Evolutionary conservation across 2,113 vertebrate genomes (phyloP).

Genomic region (Centropus bengalensis): DNA sequence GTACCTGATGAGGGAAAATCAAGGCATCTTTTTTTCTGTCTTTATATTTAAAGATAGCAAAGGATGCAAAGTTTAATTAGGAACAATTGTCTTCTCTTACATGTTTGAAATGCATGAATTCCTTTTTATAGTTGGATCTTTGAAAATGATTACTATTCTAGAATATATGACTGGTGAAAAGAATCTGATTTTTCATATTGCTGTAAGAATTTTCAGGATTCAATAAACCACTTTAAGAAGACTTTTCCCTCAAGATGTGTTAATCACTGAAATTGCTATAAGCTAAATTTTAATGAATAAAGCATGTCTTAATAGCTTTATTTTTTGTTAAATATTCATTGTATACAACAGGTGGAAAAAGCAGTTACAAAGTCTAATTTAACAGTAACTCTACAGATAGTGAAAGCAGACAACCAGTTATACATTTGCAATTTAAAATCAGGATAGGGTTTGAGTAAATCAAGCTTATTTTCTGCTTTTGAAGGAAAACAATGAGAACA

Average conservation of each 20-base stretch:
- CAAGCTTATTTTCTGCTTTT: not conserved
- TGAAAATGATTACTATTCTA: not conserved
- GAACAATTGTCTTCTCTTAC: not conserved
- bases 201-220: not conserved
- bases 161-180: not conserved
- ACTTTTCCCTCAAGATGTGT: not conserved
- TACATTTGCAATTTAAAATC: not conserved
- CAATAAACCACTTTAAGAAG: not conserved
- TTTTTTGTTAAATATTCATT: not conserved
- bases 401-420: not conserved
- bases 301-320: not conserved
- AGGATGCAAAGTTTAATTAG: not conserved
- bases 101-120: not conserved
- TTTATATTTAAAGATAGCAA: not conserved
- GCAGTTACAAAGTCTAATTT: not conserved
- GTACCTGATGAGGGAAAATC: not conserved
- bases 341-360: not conserved
- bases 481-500: not conserved
- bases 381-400: not conserved
- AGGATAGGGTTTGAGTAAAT: not conserved
- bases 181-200: not conserved
- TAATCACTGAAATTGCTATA: slow-evolving; percentile 1
- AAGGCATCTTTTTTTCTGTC: not conserved
- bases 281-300: not conserved
- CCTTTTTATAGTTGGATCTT: not conserved